Evolutionary conservation across 92 coral and sea anemone species (phyloP).

Genomic region (Muricea muricata): DNA sequence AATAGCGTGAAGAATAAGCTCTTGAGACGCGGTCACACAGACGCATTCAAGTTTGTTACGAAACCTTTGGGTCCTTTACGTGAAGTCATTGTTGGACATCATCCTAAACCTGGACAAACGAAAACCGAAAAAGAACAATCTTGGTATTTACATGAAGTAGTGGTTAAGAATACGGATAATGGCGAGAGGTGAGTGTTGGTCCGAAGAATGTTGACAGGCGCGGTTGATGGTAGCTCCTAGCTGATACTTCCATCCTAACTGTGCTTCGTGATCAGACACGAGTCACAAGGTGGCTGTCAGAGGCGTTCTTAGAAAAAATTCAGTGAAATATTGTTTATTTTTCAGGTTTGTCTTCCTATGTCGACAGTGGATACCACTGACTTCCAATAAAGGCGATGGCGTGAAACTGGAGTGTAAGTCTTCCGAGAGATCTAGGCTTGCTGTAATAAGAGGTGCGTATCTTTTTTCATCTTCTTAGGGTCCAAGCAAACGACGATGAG

Average conservation of each 20-base stretch:
- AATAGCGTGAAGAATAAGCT: conserved; percentile 86
- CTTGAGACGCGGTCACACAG: conserved; percentile 84
- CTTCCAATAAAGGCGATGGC: conserved; percentile 70
- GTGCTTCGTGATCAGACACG: too few species aligned
- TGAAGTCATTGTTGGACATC: conserved; percentile 84
- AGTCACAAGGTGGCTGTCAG: too few species aligned
- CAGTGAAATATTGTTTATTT: neutral
- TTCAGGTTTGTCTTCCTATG: conserved; percentile 89
- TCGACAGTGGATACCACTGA: conserved; percentile 92
- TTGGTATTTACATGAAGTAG: conserved; percentile 90
- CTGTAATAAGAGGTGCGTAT: conserved; percentile 75
- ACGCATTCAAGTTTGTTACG: conserved; percentile 83
- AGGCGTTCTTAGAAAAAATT: too few species aligned
- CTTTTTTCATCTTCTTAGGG: too few species aligned
- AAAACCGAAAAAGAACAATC: conserved; percentile 83
- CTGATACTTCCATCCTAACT: too few species aligned
- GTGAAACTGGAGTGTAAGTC: conserved; percentile 83
- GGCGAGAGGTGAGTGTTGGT: conserved; percentile 74
- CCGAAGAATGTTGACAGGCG: too few species aligned
- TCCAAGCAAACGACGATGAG: too few species aligned
- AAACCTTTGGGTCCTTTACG: conserved; percentile 80
- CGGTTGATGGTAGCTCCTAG: too few species aligned
- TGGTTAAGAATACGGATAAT: conserved; percentile 64
- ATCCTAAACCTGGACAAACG: conserved; percentile 74
- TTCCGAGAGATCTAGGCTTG: conserved; percentile 74